Percentiles rank a stretch among this genome's conserved stretches.
These are phyloP conservation scores for Torymus aiolomorphi DNA, from an alignment of 2,888 invertebrate genomes.

Conservation along the genomic window DNA sequence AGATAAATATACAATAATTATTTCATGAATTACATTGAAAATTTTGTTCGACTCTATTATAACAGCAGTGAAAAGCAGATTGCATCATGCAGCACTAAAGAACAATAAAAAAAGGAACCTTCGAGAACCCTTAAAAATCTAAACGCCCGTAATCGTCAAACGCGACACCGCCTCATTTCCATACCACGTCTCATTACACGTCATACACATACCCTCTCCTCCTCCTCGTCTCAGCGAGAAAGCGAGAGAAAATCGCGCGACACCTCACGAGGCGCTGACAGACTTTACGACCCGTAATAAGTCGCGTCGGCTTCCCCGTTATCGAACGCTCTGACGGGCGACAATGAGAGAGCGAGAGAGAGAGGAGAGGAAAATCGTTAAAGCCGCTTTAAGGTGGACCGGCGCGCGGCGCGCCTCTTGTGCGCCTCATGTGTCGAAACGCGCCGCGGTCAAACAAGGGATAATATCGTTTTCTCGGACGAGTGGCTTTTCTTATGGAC, in stretches of 20 bases:
- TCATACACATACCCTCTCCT: background rate
- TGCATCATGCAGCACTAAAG: no score
- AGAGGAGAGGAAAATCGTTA: slow-evolving; percentile 44
- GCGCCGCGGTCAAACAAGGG: slow-evolving; percentile 1
- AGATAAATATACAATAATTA: no score
- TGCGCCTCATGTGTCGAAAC: slow-evolving; percentile 16
- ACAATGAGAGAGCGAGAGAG: background rate
- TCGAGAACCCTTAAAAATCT: background rate
- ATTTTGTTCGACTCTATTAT: no score
- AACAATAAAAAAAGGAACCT: background rate
- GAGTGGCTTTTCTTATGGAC: background rate
- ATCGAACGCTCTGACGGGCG: slow-evolving; percentile 12
- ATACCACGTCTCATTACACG: no score
- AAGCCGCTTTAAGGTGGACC: slow-evolving; percentile 31
- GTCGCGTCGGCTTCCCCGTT: slow-evolving; percentile 39
- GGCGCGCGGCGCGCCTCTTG: slow-evolving; percentile 21
- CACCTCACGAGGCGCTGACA: slow-evolving; percentile 37
- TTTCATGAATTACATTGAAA: no score
- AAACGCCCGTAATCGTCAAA: background rate
- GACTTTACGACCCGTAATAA: slow-evolving; percentile 51
- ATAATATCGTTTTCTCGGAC: background rate
- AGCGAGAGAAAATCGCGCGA: slow-evolving; percentile 37
- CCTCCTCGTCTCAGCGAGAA: background rate
- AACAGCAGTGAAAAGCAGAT: no score
- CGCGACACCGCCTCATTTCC: background rate